phyloP scores from a whole-genome alignment of 1,140 invertebrate genomes.

The Ylistrum balloti region DNA sequence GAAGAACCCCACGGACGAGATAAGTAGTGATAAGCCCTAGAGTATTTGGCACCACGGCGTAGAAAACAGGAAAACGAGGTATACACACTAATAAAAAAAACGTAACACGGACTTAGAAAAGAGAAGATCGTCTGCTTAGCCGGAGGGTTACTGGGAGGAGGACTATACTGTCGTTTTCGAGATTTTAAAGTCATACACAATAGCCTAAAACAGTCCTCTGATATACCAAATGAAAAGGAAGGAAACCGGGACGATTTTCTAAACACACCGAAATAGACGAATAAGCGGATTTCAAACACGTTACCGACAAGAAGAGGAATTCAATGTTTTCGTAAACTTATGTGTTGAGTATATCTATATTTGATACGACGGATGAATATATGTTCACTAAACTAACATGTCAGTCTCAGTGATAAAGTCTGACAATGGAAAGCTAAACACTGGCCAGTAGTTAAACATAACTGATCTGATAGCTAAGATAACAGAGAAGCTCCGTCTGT shows the following conservation, averaged over 20 bases:
- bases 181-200: neutral
- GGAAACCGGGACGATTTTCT: neutral
- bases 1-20: neutral
- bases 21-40: neutral
- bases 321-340: neutral
- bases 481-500: neutral
- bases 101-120: slow-evolving; percentile 2
- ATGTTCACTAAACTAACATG: neutral
- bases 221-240: neutral
- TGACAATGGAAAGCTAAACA: neutral
- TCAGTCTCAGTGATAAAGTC: slow-evolving; percentile 21
- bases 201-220: neutral
- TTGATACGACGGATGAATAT: neutral
- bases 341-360: neutral
- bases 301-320: neutral
- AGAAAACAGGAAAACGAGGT: slow-evolving; percentile 25
- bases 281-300: neutral
- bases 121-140: neutral
- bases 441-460: neutral
- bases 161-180: neutral
- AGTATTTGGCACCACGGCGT: neutral
- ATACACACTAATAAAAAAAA: slow-evolving; percentile 33
- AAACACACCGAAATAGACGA: neutral
- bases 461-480: neutral
- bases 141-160: neutral